Evolutionary conservation across 2,888 invertebrate species (phyloP), one percentile per base, ranked within the genome.

Genomic region (Pachycephus smyrnensis): DNA sequence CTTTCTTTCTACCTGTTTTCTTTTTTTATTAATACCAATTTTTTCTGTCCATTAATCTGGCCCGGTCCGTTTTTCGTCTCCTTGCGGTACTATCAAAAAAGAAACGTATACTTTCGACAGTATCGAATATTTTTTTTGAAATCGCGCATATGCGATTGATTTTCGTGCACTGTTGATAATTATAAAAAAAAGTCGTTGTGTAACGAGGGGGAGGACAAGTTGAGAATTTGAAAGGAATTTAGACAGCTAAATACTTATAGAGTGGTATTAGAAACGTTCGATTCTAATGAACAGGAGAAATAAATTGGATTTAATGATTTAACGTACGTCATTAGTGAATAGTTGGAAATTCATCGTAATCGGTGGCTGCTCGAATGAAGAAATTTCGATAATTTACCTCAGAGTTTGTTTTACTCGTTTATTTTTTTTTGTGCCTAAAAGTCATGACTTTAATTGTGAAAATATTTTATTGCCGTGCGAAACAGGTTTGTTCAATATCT

Each of bases 161-260:
- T 1, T 55, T 1, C 6, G 55, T 55, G 55, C 9, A 23, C 9
- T 30, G 11, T 40, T 68, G 73, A 73, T 77, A 69, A 55, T 9
- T 31, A 40, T 40, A 15, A 15, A 4, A 12, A 37, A 37, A 37
- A 15, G 0, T 4, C 15, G 40, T 40, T 1, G 33, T 55, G 73
- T 35, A 73, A 55, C 55, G 15, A 76, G 55, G 73, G 55, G 73
- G 79, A 69, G 55, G 75, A 75, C 15, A 15, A 2, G 55, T 9
- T 23, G 2, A 55, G 23, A 55, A 23, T 55, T 55, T 55, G 55
- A 23, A 55, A 23, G 23, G 1, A 55, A 23, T 23, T 55, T 55
- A 23, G 55, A 55, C 4, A 23, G 1, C 15, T 55, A 55, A 55
- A 23, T 9, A 23, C 0, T 2, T 23, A 9, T 23, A 55, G 9